phyloP scores from a whole-genome alignment of 2,888 invertebrate genomes.

The Pollenia labialis region DNA sequence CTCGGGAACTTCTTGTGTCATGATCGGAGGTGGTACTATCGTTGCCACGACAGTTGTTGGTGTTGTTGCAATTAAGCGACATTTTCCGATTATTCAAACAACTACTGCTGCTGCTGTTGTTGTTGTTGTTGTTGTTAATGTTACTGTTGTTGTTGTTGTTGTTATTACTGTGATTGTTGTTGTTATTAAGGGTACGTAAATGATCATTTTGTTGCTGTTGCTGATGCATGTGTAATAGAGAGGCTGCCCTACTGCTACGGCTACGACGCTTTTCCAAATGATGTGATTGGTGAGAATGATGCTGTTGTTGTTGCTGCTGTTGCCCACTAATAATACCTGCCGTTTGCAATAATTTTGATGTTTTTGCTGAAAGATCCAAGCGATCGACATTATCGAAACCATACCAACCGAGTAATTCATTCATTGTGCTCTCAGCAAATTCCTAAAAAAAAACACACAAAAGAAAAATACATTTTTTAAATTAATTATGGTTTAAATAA shows the following conservation, averaged over 20 bases:
- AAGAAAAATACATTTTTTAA: slow-evolving; percentile 20
- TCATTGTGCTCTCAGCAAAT: slow-evolving; percentile 96
- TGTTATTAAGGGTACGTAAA: slow-evolving; percentile 71
- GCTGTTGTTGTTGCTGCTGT: slow-evolving; percentile 74
- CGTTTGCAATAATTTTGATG: slow-evolving; percentile 80
- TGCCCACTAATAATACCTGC: slow-evolving; percentile 76
- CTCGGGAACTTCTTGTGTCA: slow-evolving; percentile 83
- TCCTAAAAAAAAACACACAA: slow-evolving; percentile 86
- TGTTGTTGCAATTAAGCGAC: slow-evolving; percentile 55
- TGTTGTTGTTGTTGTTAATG: slow-evolving; percentile 69
- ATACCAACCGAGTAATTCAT: slow-evolving; percentile 95
- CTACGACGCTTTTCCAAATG: slow-evolving; percentile 77
- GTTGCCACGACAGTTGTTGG: slow-evolving; percentile 74
- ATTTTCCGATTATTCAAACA: slow-evolving; percentile 72
- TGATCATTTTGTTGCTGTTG: slow-evolving; percentile 73
- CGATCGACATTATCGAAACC: slow-evolving; percentile 91
- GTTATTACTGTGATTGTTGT: slow-evolving; percentile 66
- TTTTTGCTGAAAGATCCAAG: slow-evolving; percentile 83
- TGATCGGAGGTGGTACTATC: slow-evolving; percentile 83
- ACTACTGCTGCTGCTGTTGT: slow-evolving; percentile 73
- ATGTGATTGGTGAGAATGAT: slow-evolving; percentile 69
- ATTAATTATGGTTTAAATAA: slow-evolving; percentile 30
- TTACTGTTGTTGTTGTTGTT: slow-evolving; percentile 60
- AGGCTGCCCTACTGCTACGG: slow-evolving; percentile 76
- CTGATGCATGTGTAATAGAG: slow-evolving; percentile 73